phyloP scores from a whole-genome alignment of 2,113 vertebrate genomes.

The Pomatostomus ruficeps region DNA sequence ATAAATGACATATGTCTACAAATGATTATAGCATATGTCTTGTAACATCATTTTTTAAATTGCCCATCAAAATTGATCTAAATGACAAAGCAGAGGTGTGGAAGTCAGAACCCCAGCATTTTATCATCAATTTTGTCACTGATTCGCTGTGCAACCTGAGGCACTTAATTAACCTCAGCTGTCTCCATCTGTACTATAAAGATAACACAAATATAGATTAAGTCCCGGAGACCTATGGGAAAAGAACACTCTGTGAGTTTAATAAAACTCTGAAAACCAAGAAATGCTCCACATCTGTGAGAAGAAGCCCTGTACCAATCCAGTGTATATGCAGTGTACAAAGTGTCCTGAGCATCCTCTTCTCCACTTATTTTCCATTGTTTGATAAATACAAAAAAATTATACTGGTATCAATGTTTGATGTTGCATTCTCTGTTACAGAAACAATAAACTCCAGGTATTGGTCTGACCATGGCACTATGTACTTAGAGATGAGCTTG shows the following conservation, averaged over 20 bases:
- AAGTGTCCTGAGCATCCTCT: background rate
- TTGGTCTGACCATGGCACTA: background rate
- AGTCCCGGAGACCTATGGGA: background rate
- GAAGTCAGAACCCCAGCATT: background rate
- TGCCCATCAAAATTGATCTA: background rate
- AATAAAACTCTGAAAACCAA: background rate
- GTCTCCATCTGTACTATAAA: slow-evolving; percentile 1
- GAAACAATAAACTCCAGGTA: background rate
- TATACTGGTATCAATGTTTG: background rate
- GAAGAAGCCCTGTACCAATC: background rate
- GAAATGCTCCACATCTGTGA: background rate
- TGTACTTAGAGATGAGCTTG: background rate
- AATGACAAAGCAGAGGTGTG: background rate
- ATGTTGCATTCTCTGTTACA: background rate
- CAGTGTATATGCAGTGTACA: background rate
- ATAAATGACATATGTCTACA: background rate
- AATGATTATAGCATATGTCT: background rate
- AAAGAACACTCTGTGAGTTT: background rate
- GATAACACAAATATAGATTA: slow-evolving; percentile 41
- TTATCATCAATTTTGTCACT: background rate
- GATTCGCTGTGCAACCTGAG: background rate
- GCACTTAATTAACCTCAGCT: slow-evolving; percentile 28
- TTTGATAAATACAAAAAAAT: background rate
- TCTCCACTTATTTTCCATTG: background rate
- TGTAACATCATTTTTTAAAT: background rate